Evolutionary conservation across 2,888 invertebrate species (phyloP).

Genomic region (Agrypnus murinus): DNA sequence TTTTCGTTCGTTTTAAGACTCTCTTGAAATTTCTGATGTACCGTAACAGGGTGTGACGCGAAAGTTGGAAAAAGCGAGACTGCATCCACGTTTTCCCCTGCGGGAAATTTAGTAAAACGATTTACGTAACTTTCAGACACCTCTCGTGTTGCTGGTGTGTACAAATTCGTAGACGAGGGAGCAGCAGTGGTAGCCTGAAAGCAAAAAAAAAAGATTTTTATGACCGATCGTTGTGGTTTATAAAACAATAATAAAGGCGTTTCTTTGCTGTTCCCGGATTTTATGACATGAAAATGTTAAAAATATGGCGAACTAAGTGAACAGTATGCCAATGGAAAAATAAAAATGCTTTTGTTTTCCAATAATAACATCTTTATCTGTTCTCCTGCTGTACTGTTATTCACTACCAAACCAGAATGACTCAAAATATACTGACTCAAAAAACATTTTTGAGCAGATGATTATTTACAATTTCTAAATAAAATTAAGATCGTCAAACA

Average conservation of each 20-base stretch:
- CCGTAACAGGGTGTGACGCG: constrained; percentile 17
- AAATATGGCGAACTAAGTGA: no score
- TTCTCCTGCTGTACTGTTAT: no score
- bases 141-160: constrained; percentile 2
- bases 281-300: not conserved
- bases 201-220: constrained; percentile 23
- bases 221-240: constrained; percentile 10
- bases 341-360: no score
- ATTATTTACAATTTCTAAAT: no score
- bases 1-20: constrained; percentile 15
- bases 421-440: no score
- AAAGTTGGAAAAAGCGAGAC: constrained; percentile 14
- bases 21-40: constrained; percentile 33
- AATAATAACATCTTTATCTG: no score
- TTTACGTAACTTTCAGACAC: constrained; percentile 27
- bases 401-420: no score
- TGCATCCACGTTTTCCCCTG: constrained; percentile 29
- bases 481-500: no score
- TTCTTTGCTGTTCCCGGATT: not conserved
- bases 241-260: constrained; percentile 10
- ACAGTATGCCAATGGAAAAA: no score
- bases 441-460: no score
- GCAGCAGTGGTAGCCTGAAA: constrained; percentile 28
- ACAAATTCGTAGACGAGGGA: constrained; percentile 17
- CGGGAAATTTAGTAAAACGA: constrained; percentile 26